Conservation (phyloP, 2,888 invertebrate genomes). For the Brachylomia viminalis region DNA sequence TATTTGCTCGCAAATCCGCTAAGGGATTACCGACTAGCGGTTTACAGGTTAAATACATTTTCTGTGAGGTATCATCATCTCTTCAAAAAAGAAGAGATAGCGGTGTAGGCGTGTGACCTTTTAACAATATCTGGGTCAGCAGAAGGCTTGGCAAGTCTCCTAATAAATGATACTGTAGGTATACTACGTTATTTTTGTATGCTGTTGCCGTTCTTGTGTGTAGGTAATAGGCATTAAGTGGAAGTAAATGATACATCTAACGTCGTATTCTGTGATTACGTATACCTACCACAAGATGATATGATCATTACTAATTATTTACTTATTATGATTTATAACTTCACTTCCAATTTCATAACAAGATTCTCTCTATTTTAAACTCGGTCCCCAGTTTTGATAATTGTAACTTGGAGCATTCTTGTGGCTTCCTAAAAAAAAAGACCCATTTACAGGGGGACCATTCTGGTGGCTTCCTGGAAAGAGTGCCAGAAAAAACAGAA, state of each 20-base stretch:
- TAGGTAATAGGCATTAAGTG: neutral
- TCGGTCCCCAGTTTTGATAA: neutral
- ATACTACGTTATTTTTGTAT: constrained; percentile 1
- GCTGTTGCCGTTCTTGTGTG: neutral
- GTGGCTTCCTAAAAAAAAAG: neutral
- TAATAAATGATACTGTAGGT: constrained; percentile 31
- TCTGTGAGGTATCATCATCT: constrained; percentile 29
- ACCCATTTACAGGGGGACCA: too few species aligned
- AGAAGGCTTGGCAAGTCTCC: constrained; percentile 47
- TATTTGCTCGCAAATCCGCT: constrained; percentile 39
- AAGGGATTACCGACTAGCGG: constrained; percentile 38
- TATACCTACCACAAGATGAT: neutral
- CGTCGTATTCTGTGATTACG: too few species aligned
- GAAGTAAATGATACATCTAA: neutral
- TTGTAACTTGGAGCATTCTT: neutral
- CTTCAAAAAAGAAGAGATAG: constrained; percentile 40
- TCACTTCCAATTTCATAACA: neutral
- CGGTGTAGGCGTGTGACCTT: constrained; percentile 41
- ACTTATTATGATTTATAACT: neutral
- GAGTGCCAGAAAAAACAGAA: too few species aligned
- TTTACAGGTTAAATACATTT: constrained; percentile 46
- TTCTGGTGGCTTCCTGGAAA: neutral
- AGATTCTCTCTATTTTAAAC: neutral
- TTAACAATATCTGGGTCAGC: constrained; percentile 44
- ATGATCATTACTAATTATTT: too few species aligned